A percentile compares a stretch with the other conserved stretches of the same genome.
phyloP scores from a whole-genome alignment of 2,797 vertebrate species.

The Lophius americanus region DNA sequence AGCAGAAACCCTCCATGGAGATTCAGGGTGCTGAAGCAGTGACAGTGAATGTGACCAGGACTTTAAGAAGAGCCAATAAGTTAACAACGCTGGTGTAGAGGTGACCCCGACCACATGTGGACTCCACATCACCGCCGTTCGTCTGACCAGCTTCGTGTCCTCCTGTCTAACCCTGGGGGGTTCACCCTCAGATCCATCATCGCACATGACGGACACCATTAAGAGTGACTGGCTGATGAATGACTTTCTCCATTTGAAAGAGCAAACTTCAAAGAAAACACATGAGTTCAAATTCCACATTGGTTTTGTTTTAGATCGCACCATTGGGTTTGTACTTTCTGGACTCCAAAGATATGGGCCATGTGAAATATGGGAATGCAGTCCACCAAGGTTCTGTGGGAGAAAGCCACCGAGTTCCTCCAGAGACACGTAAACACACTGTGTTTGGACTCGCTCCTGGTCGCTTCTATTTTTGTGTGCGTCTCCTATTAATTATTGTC shows the following conservation, averaged over 20 bases:
- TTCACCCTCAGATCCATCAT: conserved; percentile 63
- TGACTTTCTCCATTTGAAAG: conserved; percentile 42
- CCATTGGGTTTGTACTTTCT: conserved; percentile 11
- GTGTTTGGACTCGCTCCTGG: too few relatives aligned
- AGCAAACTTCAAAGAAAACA: conserved; percentile 49
- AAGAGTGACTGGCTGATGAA: conserved; percentile 55
- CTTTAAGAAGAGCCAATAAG: background rate
- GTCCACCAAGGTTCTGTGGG: too few relatives aligned
- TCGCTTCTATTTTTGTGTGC: too few relatives aligned
- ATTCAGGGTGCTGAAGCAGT: background rate
- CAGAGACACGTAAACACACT: background rate
- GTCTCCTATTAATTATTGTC: too few relatives aligned
- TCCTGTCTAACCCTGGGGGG: conserved; percentile 1
- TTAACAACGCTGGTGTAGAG: conserved; percentile 7
- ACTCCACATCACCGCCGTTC: conserved; percentile 32
- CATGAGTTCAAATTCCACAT: conserved; percentile 37
- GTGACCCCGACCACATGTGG: background rate
- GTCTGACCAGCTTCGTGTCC: conserved; percentile 49
- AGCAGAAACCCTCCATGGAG: conserved; percentile 5
- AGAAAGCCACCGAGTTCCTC: background rate
- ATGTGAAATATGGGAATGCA: conserved; percentile 27
- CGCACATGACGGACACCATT: conserved; percentile 35
- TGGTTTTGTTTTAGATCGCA: conserved; percentile 25
- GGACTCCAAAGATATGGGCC: background rate
- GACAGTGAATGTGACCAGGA: background rate